phyloP scores from a whole-genome alignment of 2,797 vertebrate species.

The Netta rufina region DNA sequence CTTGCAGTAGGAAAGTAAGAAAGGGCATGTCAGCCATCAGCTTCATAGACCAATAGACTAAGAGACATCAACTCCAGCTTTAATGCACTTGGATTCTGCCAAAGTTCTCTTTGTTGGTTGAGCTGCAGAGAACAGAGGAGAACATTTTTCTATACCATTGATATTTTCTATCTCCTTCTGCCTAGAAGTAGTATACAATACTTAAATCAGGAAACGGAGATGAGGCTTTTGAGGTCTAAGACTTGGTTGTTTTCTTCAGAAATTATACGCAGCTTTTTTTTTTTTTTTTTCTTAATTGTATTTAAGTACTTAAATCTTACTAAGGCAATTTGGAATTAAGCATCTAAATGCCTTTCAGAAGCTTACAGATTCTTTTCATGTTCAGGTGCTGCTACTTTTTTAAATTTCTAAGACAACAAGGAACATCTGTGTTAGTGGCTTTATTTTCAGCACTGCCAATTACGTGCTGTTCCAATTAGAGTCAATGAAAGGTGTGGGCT shows the following conservation, averaged over 20 bases:
- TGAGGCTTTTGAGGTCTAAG: not conserved
- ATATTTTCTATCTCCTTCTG: not conserved
- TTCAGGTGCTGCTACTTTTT: not conserved
- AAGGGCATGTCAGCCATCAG: slow-evolving; percentile 14
- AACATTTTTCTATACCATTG: not conserved
- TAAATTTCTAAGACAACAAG: not conserved
- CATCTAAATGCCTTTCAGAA: not conserved
- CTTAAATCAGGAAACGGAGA: not conserved
- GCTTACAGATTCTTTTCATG: not conserved
- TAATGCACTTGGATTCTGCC: not conserved
- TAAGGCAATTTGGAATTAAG: not conserved
- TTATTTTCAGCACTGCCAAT: slow-evolving; percentile 26
- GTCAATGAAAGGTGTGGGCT: slow-evolving; percentile 17
- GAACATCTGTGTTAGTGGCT: not conserved
- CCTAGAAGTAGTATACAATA: not conserved
- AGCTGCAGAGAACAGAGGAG: not conserved
- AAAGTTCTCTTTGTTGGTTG: not conserved
- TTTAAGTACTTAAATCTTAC: not conserved
- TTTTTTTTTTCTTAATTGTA: not conserved
- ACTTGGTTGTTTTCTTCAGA: not conserved
- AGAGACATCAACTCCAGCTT: not conserved
- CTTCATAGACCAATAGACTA: not conserved
- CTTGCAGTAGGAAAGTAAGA: not conserved
- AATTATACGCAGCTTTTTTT: not conserved
- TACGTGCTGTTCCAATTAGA: slow-evolving; percentile 14